Percentiles rank a stretch among this genome's conserved stretches.
These are phyloP conservation scores for Osedax frankpressi DNA, from an alignment of 2,888 invertebrate species.

Conservation along the genomic window DNA sequence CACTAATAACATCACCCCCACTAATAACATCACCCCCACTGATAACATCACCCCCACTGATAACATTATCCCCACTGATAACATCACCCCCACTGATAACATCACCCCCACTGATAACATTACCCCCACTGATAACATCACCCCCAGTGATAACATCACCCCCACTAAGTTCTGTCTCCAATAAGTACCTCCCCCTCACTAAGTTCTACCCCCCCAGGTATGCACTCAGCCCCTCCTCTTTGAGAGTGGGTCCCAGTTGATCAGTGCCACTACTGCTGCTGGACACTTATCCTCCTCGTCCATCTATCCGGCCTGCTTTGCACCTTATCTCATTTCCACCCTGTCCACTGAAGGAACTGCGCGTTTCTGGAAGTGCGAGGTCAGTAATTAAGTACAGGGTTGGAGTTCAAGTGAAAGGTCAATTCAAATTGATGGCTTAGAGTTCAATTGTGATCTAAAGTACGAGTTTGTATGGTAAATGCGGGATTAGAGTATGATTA, in stretches of 20 bases:
- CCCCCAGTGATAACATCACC: not conserved
- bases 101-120: not conserved
- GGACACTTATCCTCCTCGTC: slow-evolving; percentile 93
- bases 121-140: not conserved
- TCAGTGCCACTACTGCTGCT: slow-evolving; percentile 84
- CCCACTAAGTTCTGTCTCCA: not conserved
- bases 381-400: too few relatives aligned
- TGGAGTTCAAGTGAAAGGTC: too few relatives aligned
- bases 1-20: too few relatives aligned
- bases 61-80: not conserved
- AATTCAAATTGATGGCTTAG: too few relatives aligned
- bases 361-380: slow-evolving; percentile 48
- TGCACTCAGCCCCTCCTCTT: slow-evolving; percentile 75
- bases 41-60: too few relatives aligned
- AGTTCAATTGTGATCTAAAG: too few relatives aligned
- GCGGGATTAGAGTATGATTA: too few relatives aligned
- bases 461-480: too few relatives aligned
- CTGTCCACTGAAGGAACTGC: slow-evolving; percentile 86
- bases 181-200: too few relatives aligned
- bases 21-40: too few relatives aligned
- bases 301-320: slow-evolving; percentile 95
- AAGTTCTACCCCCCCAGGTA: slow-evolving; percentile 59
- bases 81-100: not conserved
- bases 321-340: slow-evolving; percentile 87
- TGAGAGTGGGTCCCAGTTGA: slow-evolving; percentile 77